Evolutionary conservation across 1,140 invertebrate genomes (phyloP).

Genomic region (Philotrypesis tridentata): DNA sequence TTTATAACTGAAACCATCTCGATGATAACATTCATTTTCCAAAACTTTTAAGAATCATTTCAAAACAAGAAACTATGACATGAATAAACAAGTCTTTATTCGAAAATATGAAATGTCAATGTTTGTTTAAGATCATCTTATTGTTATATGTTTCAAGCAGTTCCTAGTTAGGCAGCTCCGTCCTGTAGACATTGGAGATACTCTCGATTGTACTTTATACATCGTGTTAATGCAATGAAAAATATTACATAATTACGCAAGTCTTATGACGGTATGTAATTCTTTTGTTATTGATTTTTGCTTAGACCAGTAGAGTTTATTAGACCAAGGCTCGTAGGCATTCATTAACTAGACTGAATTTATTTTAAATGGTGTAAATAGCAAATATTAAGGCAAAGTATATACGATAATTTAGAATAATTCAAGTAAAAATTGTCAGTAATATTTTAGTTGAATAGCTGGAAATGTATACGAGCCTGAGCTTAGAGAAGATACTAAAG

Average conservation of each 20-base stretch:
- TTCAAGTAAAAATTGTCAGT: constrained; percentile 8
- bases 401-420: constrained; percentile 26
- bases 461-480: background rate
- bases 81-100: constrained; percentile 8
- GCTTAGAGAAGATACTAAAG: background rate
- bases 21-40: background rate
- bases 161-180: constrained; percentile 59
- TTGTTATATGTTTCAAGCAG: constrained; percentile 54
- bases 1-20: background rate
- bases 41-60: background rate
- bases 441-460: constrained; percentile 26
- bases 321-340: constrained; percentile 1
- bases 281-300: constrained; percentile 43
- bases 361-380: constrained; percentile 44
- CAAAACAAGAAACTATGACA: background rate
- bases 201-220: constrained; percentile 25
- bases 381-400: constrained; percentile 12
- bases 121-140: constrained; percentile 35
- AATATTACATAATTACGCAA: constrained; percentile 11
- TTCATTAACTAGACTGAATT: constrained; percentile 35
- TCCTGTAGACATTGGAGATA: constrained; percentile 50
- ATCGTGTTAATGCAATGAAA: background rate
- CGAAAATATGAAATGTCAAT: constrained; percentile 7
- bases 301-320: background rate
- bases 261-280: background rate